A percentile compares a stretch with the other conserved stretches of the same genome.
Conservation (phyloP, 2,888 invertebrate species). For the Melangyna quadrimaculata region DNA sequence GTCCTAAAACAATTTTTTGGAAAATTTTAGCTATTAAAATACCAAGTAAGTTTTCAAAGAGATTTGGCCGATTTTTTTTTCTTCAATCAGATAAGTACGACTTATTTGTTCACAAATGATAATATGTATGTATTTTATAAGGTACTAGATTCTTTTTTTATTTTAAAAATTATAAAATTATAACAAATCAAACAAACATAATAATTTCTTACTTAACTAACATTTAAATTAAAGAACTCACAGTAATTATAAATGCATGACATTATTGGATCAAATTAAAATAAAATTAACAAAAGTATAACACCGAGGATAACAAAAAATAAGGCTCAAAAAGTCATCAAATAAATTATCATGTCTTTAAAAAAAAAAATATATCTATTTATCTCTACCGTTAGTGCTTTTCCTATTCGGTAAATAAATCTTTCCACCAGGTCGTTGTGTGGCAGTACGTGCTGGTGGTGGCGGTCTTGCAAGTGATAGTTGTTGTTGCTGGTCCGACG, state of each 20-base stretch:
- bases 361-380: background rate
- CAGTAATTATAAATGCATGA: background rate
- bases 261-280: background rate
- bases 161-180: background rate
- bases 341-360: conserved; percentile 34
- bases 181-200: background rate
- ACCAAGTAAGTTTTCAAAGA: too few relatives aligned
- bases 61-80: too few relatives aligned
- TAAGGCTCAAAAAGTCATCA: conserved; percentile 8
- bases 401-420: conserved; percentile 73
- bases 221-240: background rate
- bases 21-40: too few relatives aligned
- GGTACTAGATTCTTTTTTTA: background rate
- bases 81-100: too few relatives aligned
- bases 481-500: too few relatives aligned
- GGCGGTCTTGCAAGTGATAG: conserved; percentile 49
- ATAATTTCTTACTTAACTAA: background rate
- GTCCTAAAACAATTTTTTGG: too few relatives aligned
- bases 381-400: conserved; percentile 74
- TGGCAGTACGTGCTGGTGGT: conserved; percentile 65
- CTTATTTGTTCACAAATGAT: too few relatives aligned
- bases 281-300: background rate
- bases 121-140: too few relatives aligned
- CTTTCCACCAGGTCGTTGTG: conserved; percentile 70
- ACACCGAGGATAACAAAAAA: background rate